Evolutionary conservation across 2,113 vertebrate species (phyloP).

Genomic region (Neopipo cinnamomea): DNA sequence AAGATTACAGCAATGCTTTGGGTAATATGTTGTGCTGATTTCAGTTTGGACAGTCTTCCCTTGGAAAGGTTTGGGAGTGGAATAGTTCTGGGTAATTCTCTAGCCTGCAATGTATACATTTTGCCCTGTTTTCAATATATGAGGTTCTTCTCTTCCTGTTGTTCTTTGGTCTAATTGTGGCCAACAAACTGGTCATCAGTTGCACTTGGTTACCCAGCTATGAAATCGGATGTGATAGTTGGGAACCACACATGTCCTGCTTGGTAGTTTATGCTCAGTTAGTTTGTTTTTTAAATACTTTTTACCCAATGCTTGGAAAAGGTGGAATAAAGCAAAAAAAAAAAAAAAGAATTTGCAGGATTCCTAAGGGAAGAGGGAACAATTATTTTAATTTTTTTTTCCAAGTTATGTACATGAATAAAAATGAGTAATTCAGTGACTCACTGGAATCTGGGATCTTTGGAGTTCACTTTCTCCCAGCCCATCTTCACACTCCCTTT

Average conservation of each 20-base stretch:
- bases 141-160: not conserved
- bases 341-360: not conserved
- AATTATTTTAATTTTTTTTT: not conserved
- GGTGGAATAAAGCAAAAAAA: not conserved
- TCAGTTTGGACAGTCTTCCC: not conserved
- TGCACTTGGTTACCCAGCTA: conserved; percentile 3
- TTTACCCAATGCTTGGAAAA: not conserved
- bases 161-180: conserved; percentile 23
- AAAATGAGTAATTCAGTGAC: not conserved
- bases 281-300: conserved; percentile 10
- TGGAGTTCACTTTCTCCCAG: not conserved
- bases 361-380: not conserved
- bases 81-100: not conserved
- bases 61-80: not conserved
- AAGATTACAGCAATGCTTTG: not conserved
- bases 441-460: not conserved
- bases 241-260: not conserved
- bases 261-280: not conserved
- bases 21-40: not conserved
- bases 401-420: not conserved
- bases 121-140: not conserved
- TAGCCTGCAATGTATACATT: not conserved
- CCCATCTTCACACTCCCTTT: not conserved
- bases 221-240: not conserved
- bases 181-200: conserved; percentile 22